A percentile compares a stretch with the other conserved stretches of the same genome.
Evolutionary conservation across 2,113 vertebrate species (phyloP).

Genomic region (Sylvilagus bachmani): DNA sequence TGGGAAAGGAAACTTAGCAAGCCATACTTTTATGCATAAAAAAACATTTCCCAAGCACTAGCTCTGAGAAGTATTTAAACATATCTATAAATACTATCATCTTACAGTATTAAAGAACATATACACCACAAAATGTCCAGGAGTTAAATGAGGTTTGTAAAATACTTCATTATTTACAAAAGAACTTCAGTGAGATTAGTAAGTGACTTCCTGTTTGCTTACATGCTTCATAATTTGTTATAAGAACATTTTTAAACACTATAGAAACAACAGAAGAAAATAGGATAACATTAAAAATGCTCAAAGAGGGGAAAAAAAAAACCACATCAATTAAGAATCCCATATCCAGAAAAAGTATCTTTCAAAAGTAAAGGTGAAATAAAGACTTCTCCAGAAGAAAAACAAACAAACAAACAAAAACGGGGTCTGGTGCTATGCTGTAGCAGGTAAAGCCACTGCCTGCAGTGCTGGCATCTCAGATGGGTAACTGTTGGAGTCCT

Average conservation of each 20-base stretch:
- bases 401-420: no score
- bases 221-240: no score
- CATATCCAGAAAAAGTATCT: not conserved
- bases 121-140: no score
- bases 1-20: constrained; percentile 20
- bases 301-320: not conserved
- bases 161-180: not conserved
- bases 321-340: not conserved
- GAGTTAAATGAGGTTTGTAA: not conserved
- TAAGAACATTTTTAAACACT: no score
- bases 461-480: no score
- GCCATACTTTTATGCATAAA: not conserved
- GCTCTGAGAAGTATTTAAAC: not conserved
- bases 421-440: no score
- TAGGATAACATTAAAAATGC: not conserved
- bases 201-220: not conserved
- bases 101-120: no score
- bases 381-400: no score
- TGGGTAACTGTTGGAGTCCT: no score
- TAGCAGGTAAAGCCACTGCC: no score
- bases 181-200: not conserved
- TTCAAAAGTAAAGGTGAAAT: not conserved
- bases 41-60: not conserved
- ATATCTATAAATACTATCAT: not conserved
- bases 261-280: not conserved